Percentiles rank a stretch among this genome's conserved stretches.
Evolutionary conservation across 2,888 invertebrate species (phyloP).

Genomic region (Listrodromus nycthemerus): DNA sequence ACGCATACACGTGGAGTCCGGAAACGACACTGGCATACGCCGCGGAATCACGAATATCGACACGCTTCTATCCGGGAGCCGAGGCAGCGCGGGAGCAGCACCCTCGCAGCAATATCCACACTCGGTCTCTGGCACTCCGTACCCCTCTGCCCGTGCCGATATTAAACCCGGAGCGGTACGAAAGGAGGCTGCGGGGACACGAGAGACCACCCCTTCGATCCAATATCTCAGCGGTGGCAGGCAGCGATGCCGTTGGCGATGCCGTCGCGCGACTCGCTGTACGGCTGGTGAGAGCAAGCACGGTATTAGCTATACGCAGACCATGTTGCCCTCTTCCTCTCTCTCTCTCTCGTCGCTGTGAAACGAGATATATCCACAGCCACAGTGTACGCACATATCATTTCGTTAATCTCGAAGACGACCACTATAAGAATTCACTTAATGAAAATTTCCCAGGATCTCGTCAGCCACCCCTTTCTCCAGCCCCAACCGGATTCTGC

Average conservation of each 20-base stretch:
- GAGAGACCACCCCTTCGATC: conserved; percentile 70
- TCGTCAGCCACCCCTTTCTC: background rate
- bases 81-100: conserved; percentile 48
- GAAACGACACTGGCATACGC: background rate
- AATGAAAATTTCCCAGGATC: conserved; percentile 80
- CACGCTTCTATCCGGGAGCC: conserved; percentile 63
- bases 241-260: conserved; percentile 62
- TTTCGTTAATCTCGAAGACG: conserved; percentile 82
- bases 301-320: conserved; percentile 4
- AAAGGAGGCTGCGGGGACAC: conserved; percentile 53
- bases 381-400: conserved; percentile 75
- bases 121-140: conserved; percentile 44
- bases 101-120: conserved; percentile 66
- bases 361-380: conserved; percentile 32
- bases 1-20: background rate
- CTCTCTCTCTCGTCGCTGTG: background rate
- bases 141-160: conserved; percentile 55
- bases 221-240: conserved; percentile 73
- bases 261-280: conserved; percentile 46
- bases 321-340: background rate
- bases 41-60: conserved; percentile 64
- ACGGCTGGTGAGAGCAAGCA: conserved; percentile 15
- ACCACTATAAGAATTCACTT: conserved; percentile 82
- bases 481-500: background rate
- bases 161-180: conserved; percentile 63